Evolutionary conservation across 2,888 invertebrate species (phyloP), one percentile per base, ranked within the genome.

Genomic region (Halictus quadricinctus): DNA sequence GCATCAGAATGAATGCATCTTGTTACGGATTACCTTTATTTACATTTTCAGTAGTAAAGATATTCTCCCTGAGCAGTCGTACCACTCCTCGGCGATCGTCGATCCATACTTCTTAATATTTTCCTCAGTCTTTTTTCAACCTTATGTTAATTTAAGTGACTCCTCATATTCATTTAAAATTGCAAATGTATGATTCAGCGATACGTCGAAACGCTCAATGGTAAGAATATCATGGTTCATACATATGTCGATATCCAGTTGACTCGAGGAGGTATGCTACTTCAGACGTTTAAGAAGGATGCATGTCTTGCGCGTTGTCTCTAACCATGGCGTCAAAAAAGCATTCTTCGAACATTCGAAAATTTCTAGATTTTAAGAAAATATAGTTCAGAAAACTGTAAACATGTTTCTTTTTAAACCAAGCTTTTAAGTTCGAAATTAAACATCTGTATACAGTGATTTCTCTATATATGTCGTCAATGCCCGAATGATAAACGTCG

Each of bases 1-100:
- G n/a, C 43, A 43, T 70, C 70, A 43, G 41, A 70, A 70, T 70
- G 70, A n/a, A 70, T 70, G 70, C 70, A 70, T 70, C 70, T 70
- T 43, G 70, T 70, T 70, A 70, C 43, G 70, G 70, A 70, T 70
- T 70, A 70, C 70, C n/a, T 43, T 70, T 70, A 70, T 70, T 70
- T 70, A 41, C 70, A 70, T 70, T 70, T 70, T 70, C 70, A 70
- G 13, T 43, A 70, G 70, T 43, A 70, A 70, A 70, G 70, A 70
- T 70, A 70, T 70, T 41, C 70, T 43, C 70, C 70, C 43, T 43
- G 70, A 43, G 43, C 70, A 43, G 70, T 70, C 41, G 70, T 43
- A 25, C 43, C 70, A 50, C 73, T 73, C 50, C 73, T 50, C 48
- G 8, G 48, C 73, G 48, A 73, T 54, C 50, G 73, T 48, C 50